Evolutionary conservation across 64 coral and sea anemone genomes (phyloP).

Genomic region (Anthopleura sola): DNA sequence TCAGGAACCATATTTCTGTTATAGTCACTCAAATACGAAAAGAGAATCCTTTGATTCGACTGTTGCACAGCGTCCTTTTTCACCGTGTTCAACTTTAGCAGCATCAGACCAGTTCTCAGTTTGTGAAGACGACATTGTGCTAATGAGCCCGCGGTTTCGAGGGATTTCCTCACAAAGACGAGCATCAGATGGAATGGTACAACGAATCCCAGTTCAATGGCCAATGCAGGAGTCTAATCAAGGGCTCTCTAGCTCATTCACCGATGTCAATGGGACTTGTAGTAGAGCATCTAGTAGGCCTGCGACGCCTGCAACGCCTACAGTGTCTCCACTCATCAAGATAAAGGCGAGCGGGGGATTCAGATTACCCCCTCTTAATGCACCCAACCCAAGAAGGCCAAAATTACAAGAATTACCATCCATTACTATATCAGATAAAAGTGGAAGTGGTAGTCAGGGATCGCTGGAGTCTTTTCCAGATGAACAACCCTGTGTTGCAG

Average conservation of each 20-base stretch:
- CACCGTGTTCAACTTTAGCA: background rate
- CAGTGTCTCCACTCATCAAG: background rate
- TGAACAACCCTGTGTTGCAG: background rate
- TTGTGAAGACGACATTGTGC: slow-evolving; percentile 4
- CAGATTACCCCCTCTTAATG: background rate
- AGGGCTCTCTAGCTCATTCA: background rate
- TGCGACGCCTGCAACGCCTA: background rate
- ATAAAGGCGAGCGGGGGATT: slow-evolving; percentile 15
- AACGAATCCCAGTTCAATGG: background rate
- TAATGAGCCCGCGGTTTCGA: slow-evolving; percentile 1
- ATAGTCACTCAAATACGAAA: background rate
- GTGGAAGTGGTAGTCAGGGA: background rate
- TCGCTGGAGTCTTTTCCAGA: background rate
- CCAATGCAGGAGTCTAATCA: background rate
- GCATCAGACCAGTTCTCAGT: slow-evolving; percentile 10
- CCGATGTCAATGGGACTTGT: background rate
- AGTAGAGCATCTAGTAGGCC: background rate
- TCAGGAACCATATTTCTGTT: background rate
- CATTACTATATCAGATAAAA: background rate
- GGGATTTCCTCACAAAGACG: background rate
- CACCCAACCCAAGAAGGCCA: background rate
- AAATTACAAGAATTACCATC: background rate
- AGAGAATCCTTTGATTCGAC: slow-evolving; percentile 28
- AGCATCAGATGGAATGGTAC: slow-evolving; percentile 23
- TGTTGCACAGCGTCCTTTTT: slow-evolving; percentile 11